A percentile compares a stretch with the other conserved stretches of the same genome.
phyloP scores from a whole-genome alignment of 2,113 vertebrate genomes.

The Fulmarus glacialis region DNA sequence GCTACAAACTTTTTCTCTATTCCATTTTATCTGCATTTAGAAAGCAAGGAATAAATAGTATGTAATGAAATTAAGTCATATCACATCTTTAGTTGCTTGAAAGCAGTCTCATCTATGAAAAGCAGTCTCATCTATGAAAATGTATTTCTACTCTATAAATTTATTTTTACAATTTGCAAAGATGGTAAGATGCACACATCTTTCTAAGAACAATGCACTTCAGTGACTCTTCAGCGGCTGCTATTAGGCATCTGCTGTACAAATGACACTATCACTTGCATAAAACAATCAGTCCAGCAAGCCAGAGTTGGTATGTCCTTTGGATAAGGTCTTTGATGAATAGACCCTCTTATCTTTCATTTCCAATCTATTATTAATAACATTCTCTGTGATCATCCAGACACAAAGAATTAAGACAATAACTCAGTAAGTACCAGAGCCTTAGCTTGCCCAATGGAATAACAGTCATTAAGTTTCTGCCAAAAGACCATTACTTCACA shows the following conservation, averaged over 20 bases:
- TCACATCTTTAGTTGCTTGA: background rate
- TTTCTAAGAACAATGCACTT: background rate
- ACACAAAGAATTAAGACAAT: conserved; percentile 39
- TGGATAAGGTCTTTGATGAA: conserved; percentile 16
- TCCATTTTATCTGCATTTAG: background rate
- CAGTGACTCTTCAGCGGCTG: conserved; percentile 3
- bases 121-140: background rate
- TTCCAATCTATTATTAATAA: conserved; percentile 54
- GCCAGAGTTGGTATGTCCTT: background rate
- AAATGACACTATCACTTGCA: background rate
- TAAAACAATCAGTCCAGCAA: conserved; percentile 26
- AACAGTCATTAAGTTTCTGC: background rate
- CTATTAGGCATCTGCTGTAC: background rate
- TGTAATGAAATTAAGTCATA: background rate
- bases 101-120: background rate
- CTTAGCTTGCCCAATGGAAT: background rate
- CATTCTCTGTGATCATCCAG: conserved; percentile 26
- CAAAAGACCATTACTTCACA: conserved; percentile 3
- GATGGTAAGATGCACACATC: background rate
- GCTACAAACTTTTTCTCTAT: background rate
- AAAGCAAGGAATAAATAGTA: background rate
- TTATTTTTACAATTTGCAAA: background rate
- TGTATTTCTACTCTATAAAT: background rate
- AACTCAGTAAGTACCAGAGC: conserved; percentile 3
- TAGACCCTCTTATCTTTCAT: background rate